Base-by-base conservation (phyloP, 2,888 invertebrate genomes). In the Tetragonisca angustula region DNA sequence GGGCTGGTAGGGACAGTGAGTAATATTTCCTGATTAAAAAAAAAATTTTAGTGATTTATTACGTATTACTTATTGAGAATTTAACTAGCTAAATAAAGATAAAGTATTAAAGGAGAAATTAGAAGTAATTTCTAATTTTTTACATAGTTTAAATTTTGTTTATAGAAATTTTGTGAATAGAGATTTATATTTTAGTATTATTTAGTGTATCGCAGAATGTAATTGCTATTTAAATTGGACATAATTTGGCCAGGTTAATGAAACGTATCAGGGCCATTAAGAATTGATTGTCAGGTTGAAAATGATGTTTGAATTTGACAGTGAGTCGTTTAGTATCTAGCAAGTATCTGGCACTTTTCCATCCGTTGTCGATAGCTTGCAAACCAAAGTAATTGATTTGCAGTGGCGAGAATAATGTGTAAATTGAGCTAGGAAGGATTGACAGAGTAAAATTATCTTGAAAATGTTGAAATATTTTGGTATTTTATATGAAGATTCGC, bases 401-500 rank as follows among this genome's bases (percentile, higher is more conserved):
- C 81, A 78, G 43, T 36, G 75, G 54, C 36, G 61, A 64, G 79
- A 54, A 59, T 73, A 68, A 81, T 72, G 61, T 79, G 81, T 80
- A 85, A 80, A 80, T 77, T 83, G 77, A 85, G 65, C 3, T 86
- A 84, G 81, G 24, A 81, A 75, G 67, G 71, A 72, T 89, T 49
- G 82, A 86, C 78, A 83, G 68, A 89, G 81, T 86, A 81, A 86
- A 86, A 86, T 89, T 87, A 80, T 87, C 83, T 81, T 86, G 81
- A 72, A 81, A 86, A 85, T 91, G 90, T 90, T 90, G 73, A 87
- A 80, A 87, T 81, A 88, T 90, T 89, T 90, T 85, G 81, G 86
- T 89, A 88, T 91, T 91, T 91, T 91, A 89, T 90, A 91, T 86
- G 85, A 74, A 87, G 52, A 86, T 89, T 91, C 84, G 83, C 84